Evolutionary conservation across 2,888 invertebrate genomes (phyloP), one percentile per base, ranked within the genome.

Genomic region (Pammene aurita): DNA sequence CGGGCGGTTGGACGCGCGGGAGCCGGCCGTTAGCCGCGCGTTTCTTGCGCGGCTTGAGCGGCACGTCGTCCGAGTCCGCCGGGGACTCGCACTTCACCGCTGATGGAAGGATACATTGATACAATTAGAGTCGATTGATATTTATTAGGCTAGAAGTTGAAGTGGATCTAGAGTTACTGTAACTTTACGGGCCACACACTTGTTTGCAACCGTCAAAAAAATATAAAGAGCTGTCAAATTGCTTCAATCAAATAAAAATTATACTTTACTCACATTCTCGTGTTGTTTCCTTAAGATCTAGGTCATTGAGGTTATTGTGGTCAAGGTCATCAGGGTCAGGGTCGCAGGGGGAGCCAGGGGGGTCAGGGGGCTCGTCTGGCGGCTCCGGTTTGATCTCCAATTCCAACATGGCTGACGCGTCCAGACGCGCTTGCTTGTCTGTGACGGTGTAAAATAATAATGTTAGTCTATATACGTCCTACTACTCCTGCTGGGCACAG

Each of bases 341-440:
- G 10, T 6, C 44, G 10, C 34, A 9, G 9, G 60, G 65, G 67
- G 71, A 46, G 72, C 71, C 13, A 71, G 41, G 0, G 75, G 79
- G 66, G 0, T 74, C 76, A 0, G 82, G 84, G 67, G 71, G 10
- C 73, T 72, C 7, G 16, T 80, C 77, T 0, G 57, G 35, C 0
- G 81, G 80, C 64, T 87, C 86, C 0, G 66, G 46, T 72, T 87
- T 86, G 0, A 86, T 76, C 7, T 86, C 80, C 2, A 83, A 72
- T 10, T 82, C 80, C 0, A 81, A 44, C 60, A 81, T 80, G 0
- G 80, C 72, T 0, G 71, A 66, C 0, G 76, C 77, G 0, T 75
- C 75, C 2, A 76, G 69, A 13, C 76, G 38, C 0, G 75, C 72
- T 9, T 76, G 61, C 6, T 50, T 46, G 13, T 66, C 66, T 70